Conservation (phyloP, 2,797 vertebrate species). For the Saxicola maurus region DNA sequence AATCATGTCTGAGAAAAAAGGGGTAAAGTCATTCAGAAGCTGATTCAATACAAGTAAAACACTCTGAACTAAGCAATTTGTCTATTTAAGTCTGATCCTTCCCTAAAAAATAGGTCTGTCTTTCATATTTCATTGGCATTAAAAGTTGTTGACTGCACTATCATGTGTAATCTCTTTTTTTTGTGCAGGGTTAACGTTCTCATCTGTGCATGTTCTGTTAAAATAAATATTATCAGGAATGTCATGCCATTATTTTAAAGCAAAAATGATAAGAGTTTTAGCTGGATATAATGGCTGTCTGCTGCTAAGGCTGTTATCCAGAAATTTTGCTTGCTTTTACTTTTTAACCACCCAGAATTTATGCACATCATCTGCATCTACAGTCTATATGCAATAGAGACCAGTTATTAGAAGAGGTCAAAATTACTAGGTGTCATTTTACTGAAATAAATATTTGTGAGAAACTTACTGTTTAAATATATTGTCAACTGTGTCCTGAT, state of each 20-base stretch:
- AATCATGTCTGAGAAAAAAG: background rate
- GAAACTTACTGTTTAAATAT: background rate
- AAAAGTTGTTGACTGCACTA: slow-evolving; percentile 25
- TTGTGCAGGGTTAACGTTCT: slow-evolving; percentile 41
- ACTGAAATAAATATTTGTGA: slow-evolving; percentile 9
- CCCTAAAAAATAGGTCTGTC: slow-evolving; percentile 14
- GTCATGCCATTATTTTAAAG: slow-evolving; percentile 11
- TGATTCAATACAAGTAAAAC: slow-evolving; percentile 41
- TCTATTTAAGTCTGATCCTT: background rate
- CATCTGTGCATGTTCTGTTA: slow-evolving; percentile 37
- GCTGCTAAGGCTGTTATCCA: background rate
- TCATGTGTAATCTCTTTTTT: background rate
- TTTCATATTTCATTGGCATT: background rate
- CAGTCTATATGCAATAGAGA: background rate
- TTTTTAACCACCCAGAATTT: background rate
- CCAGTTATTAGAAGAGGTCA: background rate
- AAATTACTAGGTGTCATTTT: slow-evolving; percentile 10
- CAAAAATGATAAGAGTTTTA: slow-evolving; percentile 28
- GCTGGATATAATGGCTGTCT: background rate
- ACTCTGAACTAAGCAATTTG: background rate
- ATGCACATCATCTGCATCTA: background rate
- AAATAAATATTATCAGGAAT: slow-evolving; percentile 36
- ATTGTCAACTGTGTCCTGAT: background rate
- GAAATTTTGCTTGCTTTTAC: background rate
- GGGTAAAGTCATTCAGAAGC: background rate